A percentile compares a stretch with the other conserved stretches of the same genome.
phyloP scores from a whole-genome alignment of 2,888 invertebrate genomes.

The Cephalotes varians region DNA sequence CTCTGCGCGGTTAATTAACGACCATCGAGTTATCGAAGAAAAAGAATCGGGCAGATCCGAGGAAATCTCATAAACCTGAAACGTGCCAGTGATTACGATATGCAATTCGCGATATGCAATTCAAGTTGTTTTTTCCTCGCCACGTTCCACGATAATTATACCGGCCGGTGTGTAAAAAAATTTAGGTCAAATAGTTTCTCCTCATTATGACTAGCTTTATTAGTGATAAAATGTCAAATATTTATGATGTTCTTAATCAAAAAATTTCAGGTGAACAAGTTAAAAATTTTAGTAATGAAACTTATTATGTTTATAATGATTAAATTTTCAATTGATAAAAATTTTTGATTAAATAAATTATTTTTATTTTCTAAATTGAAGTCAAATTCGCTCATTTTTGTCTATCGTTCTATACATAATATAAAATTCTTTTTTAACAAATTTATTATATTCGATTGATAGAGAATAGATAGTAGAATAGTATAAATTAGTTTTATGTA shows the following conservation, averaged over 20 bases:
- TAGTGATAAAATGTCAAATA: neutral
- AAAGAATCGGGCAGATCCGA: conserved; percentile 11
- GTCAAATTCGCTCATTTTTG: neutral
- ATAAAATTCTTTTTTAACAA: neutral
- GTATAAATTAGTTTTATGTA: conserved; percentile 5
- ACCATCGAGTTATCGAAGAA: conserved; percentile 51
- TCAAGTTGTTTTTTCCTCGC: neutral
- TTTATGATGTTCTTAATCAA: conserved; percentile 24
- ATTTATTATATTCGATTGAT: neutral
- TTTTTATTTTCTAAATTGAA: neutral
- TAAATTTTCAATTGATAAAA: neutral
- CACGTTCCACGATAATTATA: neutral
- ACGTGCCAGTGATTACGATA: neutral
- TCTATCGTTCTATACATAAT: neutral
- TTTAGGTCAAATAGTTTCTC: neutral
- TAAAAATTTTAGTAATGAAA: conserved; percentile 9
- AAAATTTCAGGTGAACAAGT: neutral
- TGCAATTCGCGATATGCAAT: neutral
- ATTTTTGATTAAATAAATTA: neutral
- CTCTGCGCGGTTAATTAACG: conserved; percentile 64
- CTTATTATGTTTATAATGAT: neutral
- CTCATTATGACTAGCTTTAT: neutral
- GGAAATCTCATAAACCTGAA: conserved; percentile 29
- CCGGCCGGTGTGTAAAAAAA: neutral
- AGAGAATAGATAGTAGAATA: conserved; percentile 1